Conservation (phyloP, 2,888 invertebrate species). For the Lepidochitona cinerea region DNA sequence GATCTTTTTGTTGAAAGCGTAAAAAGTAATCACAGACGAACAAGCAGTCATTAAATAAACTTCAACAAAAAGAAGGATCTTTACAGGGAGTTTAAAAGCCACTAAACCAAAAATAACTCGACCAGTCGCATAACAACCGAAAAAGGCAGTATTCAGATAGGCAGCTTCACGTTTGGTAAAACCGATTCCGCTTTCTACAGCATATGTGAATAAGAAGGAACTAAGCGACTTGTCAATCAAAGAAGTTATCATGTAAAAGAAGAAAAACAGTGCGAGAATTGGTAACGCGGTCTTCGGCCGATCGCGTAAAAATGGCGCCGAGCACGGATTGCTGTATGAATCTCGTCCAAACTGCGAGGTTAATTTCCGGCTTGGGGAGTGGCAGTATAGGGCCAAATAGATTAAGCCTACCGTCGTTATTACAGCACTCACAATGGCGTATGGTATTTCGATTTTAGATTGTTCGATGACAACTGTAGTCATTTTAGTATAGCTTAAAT, state of each 20-base stretch:
- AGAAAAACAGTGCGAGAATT: not conserved
- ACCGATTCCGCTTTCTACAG: conserved; percentile 17
- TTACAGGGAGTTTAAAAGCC: conserved; percentile 27
- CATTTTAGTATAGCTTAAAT: too few relatives aligned
- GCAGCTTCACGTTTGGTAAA: conserved; percentile 36
- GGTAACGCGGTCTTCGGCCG: not conserved
- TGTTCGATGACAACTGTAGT: not conserved
- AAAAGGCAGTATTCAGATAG: conserved; percentile 34
- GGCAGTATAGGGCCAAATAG: not conserved
- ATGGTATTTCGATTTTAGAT: not conserved
- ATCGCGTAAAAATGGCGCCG: not conserved
- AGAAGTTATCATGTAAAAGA: not conserved
- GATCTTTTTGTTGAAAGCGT: conserved; percentile 21
- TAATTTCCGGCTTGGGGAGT: not conserved
- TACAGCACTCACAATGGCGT: not conserved
- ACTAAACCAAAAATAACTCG: conserved; percentile 28
- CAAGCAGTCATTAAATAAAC: conserved; percentile 23
- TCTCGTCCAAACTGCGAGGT: not conserved
- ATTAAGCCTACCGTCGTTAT: not conserved
- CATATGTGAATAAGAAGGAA: conserved; percentile 1
- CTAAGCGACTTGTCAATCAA: not conserved
- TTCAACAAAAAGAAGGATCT: conserved; percentile 27
- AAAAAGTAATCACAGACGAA: conserved; percentile 29
- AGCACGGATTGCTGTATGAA: not conserved
- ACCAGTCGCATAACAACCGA: conserved; percentile 35